These are phyloP conservation scores for Apis mellifera DNA, from an alignment of 1,140 invertebrate genomes.

Conservation along the genomic window DNA sequence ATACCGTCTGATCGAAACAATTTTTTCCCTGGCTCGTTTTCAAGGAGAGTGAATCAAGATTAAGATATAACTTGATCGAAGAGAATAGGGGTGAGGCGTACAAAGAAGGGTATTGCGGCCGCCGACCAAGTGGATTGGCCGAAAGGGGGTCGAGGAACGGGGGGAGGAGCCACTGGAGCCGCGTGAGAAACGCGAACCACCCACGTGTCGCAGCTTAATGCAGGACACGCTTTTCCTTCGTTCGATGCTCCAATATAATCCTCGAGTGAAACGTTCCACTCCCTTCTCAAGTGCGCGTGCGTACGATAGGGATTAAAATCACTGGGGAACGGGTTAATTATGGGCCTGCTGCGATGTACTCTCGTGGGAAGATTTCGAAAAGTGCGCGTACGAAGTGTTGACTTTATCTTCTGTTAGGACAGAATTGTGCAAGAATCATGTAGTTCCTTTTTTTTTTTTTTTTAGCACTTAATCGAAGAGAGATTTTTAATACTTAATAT, in stretches of 20 bases:
- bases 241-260: slow-evolving; percentile 3
- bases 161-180: slow-evolving; percentile 51
- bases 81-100: neutral
- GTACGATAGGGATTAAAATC: neutral
- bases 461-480: too few relatives aligned
- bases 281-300: neutral
- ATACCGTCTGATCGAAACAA: neutral
- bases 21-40: neutral
- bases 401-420: neutral
- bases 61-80: too few relatives aligned
- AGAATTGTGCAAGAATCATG: neutral
- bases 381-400: neutral
- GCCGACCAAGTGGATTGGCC: slow-evolving; percentile 24
- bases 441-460: neutral
- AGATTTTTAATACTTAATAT: too few relatives aligned
- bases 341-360: neutral
- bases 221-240: slow-evolving; percentile 30
- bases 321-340: neutral
- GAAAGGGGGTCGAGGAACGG: slow-evolving; percentile 7
- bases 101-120: too few relatives aligned
- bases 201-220: slow-evolving; percentile 58
- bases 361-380: slow-evolving; percentile 17
- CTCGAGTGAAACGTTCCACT: neutral
- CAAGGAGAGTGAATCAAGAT: too few relatives aligned
- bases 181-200: slow-evolving; percentile 65